Percentiles rank a stretch among this genome's conserved stretches.
Conservation (phyloP, 2,113 vertebrate species). For the Campylomormyrus tamandua region DNA sequence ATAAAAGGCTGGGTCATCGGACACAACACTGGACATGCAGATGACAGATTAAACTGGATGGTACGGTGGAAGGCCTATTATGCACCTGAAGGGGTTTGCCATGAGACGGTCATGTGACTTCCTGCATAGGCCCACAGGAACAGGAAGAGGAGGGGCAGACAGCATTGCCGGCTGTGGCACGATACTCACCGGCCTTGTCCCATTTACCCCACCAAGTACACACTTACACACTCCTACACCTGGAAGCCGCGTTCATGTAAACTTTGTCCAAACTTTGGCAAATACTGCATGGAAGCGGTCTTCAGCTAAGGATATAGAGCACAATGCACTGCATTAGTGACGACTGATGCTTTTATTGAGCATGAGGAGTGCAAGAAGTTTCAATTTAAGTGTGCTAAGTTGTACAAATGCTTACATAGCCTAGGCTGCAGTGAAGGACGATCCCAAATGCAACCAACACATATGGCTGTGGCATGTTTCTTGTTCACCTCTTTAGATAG, state of each 20-base stretch:
- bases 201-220: not conserved
- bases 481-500: not conserved
- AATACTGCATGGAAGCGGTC: not conserved
- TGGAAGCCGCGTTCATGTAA: not conserved
- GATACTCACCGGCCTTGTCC: not conserved
- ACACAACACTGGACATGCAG: not conserved
- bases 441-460: not conserved
- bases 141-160: not conserved
- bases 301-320: not conserved
- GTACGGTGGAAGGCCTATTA: not conserved
- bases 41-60: not conserved
- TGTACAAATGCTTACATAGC: not conserved
- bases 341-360: not conserved
- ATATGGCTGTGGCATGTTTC: not conserved
- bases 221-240: not conserved
- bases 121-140: slow-evolving; percentile 6
- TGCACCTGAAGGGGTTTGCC: not conserved
- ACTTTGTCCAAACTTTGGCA: not conserved
- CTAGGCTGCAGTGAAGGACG: not conserved
- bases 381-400: not conserved
- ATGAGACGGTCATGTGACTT: slow-evolving; percentile 5
- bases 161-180: not conserved
- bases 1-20: not conserved
- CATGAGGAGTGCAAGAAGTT: not conserved
- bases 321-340: not conserved